These are phyloP conservation scores for Hetaerina titia DNA, from an alignment of 2,888 invertebrate species.

Conservation along the genomic window DNA sequence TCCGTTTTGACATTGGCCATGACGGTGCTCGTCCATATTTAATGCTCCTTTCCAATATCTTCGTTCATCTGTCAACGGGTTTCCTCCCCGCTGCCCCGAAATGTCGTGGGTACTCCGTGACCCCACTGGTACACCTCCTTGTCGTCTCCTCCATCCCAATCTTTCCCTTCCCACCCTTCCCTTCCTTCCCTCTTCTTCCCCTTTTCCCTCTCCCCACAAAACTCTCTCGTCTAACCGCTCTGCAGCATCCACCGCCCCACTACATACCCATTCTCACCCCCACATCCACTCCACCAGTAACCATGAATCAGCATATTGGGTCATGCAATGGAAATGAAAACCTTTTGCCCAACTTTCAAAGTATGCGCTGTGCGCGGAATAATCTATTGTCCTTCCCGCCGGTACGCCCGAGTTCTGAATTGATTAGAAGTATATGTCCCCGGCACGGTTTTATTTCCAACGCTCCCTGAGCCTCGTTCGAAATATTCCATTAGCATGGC, in stretches of 20 bases:
- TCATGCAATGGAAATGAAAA: conserved; percentile 22
- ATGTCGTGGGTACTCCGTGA: neutral
- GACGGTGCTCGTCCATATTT: neutral
- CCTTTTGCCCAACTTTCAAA: conserved; percentile 12
- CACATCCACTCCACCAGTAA: neutral
- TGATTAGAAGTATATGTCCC: conserved; percentile 2
- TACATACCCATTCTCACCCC: neutral
- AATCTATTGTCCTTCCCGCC: conserved; percentile 35
- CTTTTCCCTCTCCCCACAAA: neutral
- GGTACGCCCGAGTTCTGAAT: conserved; percentile 10
- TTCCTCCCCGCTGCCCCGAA: neutral
- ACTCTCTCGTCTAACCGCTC: neutral
- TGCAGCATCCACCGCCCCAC: neutral
- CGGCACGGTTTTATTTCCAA: neutral
- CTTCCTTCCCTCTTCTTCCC: neutral
- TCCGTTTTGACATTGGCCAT: neutral
- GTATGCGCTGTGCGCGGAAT: neutral
- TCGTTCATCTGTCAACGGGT: neutral
- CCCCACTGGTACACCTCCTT: too few species aligned
- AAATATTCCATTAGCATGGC: conserved; percentile 11
- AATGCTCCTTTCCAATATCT: neutral
- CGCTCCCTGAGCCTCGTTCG: neutral
- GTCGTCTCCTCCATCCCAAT: too few species aligned
- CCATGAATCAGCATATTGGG: conserved; percentile 35
- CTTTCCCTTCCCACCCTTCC: neutral